Conservation (phyloP, 2,797 vertebrate genomes). For the Heteromormyrus szaboi region DNA sequence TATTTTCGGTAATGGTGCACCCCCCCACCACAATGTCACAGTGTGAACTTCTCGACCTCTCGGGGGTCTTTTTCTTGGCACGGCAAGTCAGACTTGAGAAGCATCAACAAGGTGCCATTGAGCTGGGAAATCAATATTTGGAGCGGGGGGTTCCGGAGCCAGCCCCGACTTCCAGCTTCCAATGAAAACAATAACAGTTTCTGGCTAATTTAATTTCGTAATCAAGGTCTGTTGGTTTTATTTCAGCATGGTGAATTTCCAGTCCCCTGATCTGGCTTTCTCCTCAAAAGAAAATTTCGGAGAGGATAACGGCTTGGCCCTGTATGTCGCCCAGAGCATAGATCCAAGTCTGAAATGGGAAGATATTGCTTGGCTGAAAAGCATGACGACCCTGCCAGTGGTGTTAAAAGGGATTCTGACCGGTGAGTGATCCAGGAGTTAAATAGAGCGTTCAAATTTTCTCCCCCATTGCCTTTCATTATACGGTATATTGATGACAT, state of each 20-base stretch:
- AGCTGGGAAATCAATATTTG: conserved; percentile 45
- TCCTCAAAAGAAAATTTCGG: conserved; percentile 73
- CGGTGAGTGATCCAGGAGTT: conserved; percentile 51
- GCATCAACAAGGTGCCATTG: conserved; percentile 71
- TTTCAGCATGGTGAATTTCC: conserved; percentile 86
- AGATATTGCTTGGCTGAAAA: conserved; percentile 77
- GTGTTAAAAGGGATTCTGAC: conserved; percentile 74
- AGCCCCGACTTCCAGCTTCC: conserved; percentile 43
- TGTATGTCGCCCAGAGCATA: conserved; percentile 72
- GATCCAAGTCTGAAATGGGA: conserved; percentile 77
- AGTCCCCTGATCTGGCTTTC: conserved; percentile 73
- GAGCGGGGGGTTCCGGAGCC: conserved; percentile 21
- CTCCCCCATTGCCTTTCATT: conserved; percentile 1
- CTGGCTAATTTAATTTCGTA: conserved; percentile 29
- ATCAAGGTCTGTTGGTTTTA: conserved; percentile 21
- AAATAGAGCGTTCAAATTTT: not conserved
- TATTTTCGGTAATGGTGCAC: conserved; percentile 24
- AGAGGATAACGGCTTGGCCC: conserved; percentile 73
- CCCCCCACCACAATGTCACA: conserved; percentile 25
- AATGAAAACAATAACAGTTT: conserved; percentile 56
- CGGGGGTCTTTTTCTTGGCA: conserved; percentile 63
- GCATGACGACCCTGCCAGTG: conserved; percentile 68
- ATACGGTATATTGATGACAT: not conserved
- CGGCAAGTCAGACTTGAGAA: conserved; percentile 58
- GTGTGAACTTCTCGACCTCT: conserved; percentile 32